Base-by-base conservation (phyloP, 2,797 vertebrate species). In the Oceanodroma leucorhoa region DNA sequence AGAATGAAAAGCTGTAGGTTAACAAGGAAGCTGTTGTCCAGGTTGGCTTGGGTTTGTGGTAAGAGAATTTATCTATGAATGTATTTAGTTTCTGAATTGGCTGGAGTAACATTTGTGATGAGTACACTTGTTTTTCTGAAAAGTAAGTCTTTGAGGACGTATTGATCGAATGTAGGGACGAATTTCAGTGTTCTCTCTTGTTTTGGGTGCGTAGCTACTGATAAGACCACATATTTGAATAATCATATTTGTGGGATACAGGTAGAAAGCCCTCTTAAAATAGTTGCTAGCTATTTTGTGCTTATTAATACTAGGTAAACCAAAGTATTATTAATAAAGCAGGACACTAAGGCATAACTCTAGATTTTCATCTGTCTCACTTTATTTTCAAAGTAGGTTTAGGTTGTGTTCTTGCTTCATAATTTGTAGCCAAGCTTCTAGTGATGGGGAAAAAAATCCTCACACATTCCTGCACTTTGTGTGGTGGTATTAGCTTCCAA, bases 381-480 rank as follows among this genome's bases (percentile, higher is more conserved):
- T 81, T 26, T 16, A 7, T 20, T 53, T 79, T 82, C 16, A 13
- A 24, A 38, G 27, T 14, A 48, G 19, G 1, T 57, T 69, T 10
- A 20, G 14, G 6, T 40, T 60, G 2, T 11, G 6, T 17, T 81
- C 14, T 73, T 64, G 22, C 12, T 67, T 84, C 3, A 2, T 40
- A 41, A 69, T 18, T 6, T 46, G 9, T 29, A 36, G 22, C 38
- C 1, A 21, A 51, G 19, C 46, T 50, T 87, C 32, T 54, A 27
- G 15, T 3, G 3, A n/a, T 5, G 5, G 62, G 11, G 9, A 8
- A 43, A 21, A 75, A 75, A 21, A 1, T 13, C 3, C 14, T 69
- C 9, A 2, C 0, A 0, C 0, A 0, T 27, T 73, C 24, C 19
- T 61, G 15, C 1, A 2, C 3, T 54, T 61, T 45, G 2, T 72